These are phyloP conservation scores for Dolichotis patagonum DNA, from an alignment of 2,113 vertebrate species.

Conservation along the genomic window DNA sequence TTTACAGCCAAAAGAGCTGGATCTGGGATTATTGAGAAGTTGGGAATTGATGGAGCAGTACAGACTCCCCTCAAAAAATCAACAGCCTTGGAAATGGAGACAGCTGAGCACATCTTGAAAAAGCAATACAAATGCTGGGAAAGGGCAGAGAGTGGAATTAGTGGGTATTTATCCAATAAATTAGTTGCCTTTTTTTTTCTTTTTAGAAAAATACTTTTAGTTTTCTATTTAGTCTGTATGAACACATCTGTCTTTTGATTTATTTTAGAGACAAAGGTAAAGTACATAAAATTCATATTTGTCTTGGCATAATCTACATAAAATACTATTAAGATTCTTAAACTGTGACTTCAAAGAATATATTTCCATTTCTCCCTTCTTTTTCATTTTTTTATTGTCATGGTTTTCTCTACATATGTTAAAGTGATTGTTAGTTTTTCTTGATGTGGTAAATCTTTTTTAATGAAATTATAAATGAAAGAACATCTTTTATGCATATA, in stretches of 20 bases:
- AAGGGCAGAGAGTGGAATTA: neutral
- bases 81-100: neutral
- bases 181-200: neutral
- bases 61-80: neutral
- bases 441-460: neutral
- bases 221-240: neutral
- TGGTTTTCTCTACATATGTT: neutral
- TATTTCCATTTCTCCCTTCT: neutral
- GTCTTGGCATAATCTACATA: neutral
- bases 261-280: neutral
- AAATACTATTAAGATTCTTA: neutral
- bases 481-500: neutral
- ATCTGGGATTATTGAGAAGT: neutral
- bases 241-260: neutral
- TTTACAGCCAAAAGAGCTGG: neutral
- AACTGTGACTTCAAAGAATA: neutral
- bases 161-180: neutral
- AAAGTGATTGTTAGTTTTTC: neutral
- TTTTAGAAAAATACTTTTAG: neutral
- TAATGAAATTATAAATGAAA: neutral
- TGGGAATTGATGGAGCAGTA: neutral
- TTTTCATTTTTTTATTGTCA: neutral
- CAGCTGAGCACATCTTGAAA: neutral
- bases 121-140: neutral
- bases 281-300: neutral